Percentiles rank a stretch among this genome's conserved stretches.
Conservation (phyloP, 2,888 invertebrate genomes). For the Limenitis camilla region DNA sequence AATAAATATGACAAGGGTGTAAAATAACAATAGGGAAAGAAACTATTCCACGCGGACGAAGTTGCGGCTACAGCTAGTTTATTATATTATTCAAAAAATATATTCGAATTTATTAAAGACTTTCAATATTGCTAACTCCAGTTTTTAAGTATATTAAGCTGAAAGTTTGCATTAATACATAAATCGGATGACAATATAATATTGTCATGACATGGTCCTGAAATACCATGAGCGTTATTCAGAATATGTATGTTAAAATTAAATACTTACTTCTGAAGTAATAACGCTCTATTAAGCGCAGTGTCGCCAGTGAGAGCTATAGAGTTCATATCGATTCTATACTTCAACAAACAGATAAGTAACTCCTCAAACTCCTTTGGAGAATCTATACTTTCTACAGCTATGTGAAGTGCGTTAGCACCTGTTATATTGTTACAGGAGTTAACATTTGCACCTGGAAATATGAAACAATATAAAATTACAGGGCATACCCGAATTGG, state of each 20-base stretch:
- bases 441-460: conserved; percentile 73
- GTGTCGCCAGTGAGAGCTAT: conserved; percentile 67
- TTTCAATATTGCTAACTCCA: no score
- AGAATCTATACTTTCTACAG: conserved; percentile 72
- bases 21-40: no score
- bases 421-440: conserved; percentile 69
- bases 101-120: no score
- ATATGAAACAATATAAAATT: not conserved
- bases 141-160: no score
- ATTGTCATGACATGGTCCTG: no score
- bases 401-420: conserved; percentile 76
- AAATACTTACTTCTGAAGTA: conserved; percentile 57
- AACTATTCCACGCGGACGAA: no score
- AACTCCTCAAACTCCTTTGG: conserved; percentile 68
- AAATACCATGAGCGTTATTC: not conserved
- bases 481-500: not conserved
- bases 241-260: not conserved
- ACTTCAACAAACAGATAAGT: conserved; percentile 59
- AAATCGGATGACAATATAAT: no score
- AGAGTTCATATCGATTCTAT: conserved; percentile 61
- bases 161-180: no score
- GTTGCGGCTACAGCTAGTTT: no score
- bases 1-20: no score
- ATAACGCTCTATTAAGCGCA: conserved; percentile 67
- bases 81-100: no score